Base-by-base conservation (phyloP, 2,888 invertebrate genomes). In the Melanargia galathea region DNA sequence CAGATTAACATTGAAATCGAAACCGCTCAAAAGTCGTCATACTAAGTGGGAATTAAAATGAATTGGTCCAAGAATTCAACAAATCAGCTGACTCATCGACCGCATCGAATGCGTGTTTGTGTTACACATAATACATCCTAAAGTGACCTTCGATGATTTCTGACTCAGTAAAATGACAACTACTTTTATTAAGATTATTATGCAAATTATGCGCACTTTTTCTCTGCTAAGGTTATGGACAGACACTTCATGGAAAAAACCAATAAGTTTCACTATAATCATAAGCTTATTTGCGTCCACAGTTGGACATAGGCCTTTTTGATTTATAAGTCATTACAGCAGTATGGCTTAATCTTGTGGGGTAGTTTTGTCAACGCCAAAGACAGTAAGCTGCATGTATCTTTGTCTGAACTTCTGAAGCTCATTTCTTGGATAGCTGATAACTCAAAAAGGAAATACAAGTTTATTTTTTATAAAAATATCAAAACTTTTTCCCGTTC, bases 91-190 rank as follows among this genome's bases (percentile, higher is more conserved):
- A 58, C 35, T 58, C 58, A 58, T 16, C n/a, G 33, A 58, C 46
- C 48, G 48, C 48, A 24, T n/a, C 35, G 35, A 58, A 38, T 58
- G 45, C 45, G 1, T 58, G 48, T 58, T 58, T 58, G 13, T 58
- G 48, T 58, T 58, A 58, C 48, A 58, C 58, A 33, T 58, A 16
- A 33, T 48, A 58, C 43, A 48, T 48, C 48, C 48, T 22, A 58
- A 33, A 58, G 16, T n/a, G 58, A 48, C 58, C 58, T 58, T 58
- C 58, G 35, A 33, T 33, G 33, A 40, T 18, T 56, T 20, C 46
- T 38, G 58, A 48, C 33, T 58, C 48, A 58, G 10, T 8, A 16
- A 58, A 35, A 58, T 35, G 57, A 57, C 57, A 57, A 20, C 51
- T 51, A 5, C 10, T 30, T 8, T 10, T 3, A 30, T 11, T 2